These are phyloP conservation scores for Listronotus oregonensis DNA, from an alignment of 1,140 invertebrate genomes.

Conservation along the genomic window DNA sequence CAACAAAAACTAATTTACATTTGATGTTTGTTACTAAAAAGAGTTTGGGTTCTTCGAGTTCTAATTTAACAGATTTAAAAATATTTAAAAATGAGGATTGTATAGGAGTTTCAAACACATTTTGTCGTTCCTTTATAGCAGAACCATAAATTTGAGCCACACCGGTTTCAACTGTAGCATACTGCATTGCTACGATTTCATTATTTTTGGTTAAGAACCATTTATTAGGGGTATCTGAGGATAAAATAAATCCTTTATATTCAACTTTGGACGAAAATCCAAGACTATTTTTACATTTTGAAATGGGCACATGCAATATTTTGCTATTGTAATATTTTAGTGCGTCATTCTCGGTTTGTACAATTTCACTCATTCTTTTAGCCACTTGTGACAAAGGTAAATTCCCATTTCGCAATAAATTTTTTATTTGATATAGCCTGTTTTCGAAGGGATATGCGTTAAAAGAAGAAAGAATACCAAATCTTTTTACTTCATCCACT, in stretches of 20 bases:
- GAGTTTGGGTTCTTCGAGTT: not conserved
- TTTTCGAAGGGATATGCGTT: constrained; percentile 46
- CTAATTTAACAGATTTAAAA: constrained; percentile 4
- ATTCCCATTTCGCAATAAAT: constrained; percentile 35
- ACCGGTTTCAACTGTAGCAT: not conserved
- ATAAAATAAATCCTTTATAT: not conserved
- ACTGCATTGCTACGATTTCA: not conserved
- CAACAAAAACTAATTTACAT: constrained; percentile 7
- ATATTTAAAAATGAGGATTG: constrained; percentile 12
- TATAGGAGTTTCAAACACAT: constrained; percentile 4
- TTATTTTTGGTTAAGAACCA: constrained; percentile 20
- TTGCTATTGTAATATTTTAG: constrained; percentile 1
- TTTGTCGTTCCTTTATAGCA: not conserved
- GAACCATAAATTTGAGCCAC: constrained; percentile 5
- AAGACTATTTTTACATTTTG: constrained; percentile 1
- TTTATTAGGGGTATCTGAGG: not conserved
- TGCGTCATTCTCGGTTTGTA: not conserved
- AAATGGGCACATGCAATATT: not conserved
- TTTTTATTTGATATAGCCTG: constrained; percentile 39
- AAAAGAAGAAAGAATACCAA: constrained; percentile 37
- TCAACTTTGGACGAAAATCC: not conserved
- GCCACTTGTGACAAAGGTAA: constrained; percentile 40
- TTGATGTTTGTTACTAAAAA: constrained; percentile 7
- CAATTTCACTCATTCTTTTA: constrained; percentile 34
- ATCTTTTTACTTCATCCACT: constrained; percentile 41